A percentile compares a stretch with the other conserved stretches of the same genome.
phyloP scores from a whole-genome alignment of 2,797 vertebrate species.

The Columba guinea region DNA sequence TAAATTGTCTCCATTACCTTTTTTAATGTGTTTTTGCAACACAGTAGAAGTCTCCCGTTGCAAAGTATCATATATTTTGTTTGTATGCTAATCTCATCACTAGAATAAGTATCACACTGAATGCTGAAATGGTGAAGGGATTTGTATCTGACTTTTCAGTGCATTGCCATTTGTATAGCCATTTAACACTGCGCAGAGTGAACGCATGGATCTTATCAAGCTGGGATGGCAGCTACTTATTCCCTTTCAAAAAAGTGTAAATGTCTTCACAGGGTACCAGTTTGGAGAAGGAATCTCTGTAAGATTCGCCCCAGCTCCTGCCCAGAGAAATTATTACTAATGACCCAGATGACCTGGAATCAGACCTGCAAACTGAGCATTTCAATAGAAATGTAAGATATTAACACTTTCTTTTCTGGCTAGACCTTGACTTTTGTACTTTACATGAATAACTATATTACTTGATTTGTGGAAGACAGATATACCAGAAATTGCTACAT shows the following conservation, averaged over 20 bases:
- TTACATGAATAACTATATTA: neutral
- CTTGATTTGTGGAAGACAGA: neutral
- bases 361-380: neutral
- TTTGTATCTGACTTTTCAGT: neutral
- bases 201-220: accelerated
- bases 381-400: neutral
- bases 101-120: neutral
- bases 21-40: neutral
- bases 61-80: neutral
- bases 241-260: neutral
- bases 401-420: neutral
- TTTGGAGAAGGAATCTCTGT: neutral
- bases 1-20: neutral
- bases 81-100: neutral
- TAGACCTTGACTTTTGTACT: neutral
- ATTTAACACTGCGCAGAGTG: neutral
- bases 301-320: neutral
- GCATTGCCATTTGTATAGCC: neutral
- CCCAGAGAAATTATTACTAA: neutral
- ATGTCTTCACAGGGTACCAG: neutral
- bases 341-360: neutral
- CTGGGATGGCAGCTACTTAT: neutral
- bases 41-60: neutral
- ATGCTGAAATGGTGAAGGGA: neutral
- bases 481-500: neutral